A percentile compares a stretch with the other conserved stretches of the same genome.
phyloP scores from a whole-genome alignment of 2,797 vertebrate genomes.

The Brachymystax lenok region DNA sequence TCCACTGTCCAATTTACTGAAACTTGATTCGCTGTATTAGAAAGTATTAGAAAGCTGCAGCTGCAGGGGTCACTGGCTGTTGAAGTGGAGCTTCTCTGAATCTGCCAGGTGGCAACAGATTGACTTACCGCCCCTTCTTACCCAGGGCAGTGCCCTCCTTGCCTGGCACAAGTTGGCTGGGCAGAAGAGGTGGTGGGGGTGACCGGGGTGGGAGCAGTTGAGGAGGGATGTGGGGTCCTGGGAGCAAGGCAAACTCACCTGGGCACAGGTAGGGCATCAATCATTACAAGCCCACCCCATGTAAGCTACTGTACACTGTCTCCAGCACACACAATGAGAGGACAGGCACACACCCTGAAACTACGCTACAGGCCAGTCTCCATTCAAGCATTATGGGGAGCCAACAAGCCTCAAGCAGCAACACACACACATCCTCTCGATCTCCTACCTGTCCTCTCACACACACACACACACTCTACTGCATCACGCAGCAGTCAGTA shows the following conservation, averaged over 20 bases:
- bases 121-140: background rate
- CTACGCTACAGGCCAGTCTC: constrained; percentile 18
- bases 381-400: constrained; percentile 5
- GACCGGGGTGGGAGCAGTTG: background rate
- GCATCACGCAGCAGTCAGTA: background rate
- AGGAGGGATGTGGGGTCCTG: background rate
- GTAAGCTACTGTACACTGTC: background rate
- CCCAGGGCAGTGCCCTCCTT: background rate
- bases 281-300: background rate
- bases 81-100: background rate
- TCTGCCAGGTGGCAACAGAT: background rate
- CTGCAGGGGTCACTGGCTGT: background rate
- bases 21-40: background rate
- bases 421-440: constrained; percentile 17
- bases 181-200: background rate
- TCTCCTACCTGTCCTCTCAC: constrained; percentile 19
- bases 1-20: constrained; percentile 1
- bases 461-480: background rate
- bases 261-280: background rate
- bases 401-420: constrained; percentile 24
- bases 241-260: background rate
- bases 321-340: background rate
- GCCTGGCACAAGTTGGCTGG: constrained; percentile 4
- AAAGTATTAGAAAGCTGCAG: background rate
- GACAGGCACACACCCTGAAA: constrained; percentile 6